Base-by-base conservation (phyloP, 2,888 invertebrate species). In the Osmoderma eremita region DNA sequence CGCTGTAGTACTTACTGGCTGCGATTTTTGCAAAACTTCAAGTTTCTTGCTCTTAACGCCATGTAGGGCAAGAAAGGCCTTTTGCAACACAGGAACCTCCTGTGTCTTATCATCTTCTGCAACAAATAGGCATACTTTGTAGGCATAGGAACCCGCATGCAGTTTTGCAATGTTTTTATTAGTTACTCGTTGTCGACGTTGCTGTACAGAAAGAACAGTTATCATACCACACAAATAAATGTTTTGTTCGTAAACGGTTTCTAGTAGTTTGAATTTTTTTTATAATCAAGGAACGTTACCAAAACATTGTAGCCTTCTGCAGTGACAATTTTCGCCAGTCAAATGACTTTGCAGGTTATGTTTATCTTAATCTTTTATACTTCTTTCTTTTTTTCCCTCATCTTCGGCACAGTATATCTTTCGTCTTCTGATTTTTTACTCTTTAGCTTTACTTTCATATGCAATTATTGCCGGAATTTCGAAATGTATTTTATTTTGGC, bases 61-160 rank as follows among this genome's bases (percentile, higher is more conserved):
- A 50, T 69, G 63, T 13, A 68, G 20, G 51, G 45, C 17, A 18
- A 62, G 41, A 48, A 69, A 69, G 13, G 67, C 67, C 48, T 69
- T 64, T n/a, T 30, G 18, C 22, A 67, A 69, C 13, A 69, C 67
- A 4, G 10, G 38, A 42, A 68, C 54, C 18, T 69, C 69, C 45
- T 67, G 36, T 15, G 41, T 15, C 4, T 10, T 12, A 15, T n/a
- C n/a, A n/a, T 36, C 30, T 24, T 30, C 62, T n/a, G 13, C 13
- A 30, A 13, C 15, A 51, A 51, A 51, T 3, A n/a, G n/a, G n/a
- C 51, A 8, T 2, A 30, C 15, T 22, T 4, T 51, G 36, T 51
- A 51, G 6, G 30, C 51, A 24, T 42, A 42, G 42, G 42, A 42
- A 42, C 42, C 42, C 13, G 10, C 42, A 42, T 42, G 13, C 42